phyloP scores from a whole-genome alignment of 2,888 invertebrate genomes.

The Chalcis sispes region DNA sequence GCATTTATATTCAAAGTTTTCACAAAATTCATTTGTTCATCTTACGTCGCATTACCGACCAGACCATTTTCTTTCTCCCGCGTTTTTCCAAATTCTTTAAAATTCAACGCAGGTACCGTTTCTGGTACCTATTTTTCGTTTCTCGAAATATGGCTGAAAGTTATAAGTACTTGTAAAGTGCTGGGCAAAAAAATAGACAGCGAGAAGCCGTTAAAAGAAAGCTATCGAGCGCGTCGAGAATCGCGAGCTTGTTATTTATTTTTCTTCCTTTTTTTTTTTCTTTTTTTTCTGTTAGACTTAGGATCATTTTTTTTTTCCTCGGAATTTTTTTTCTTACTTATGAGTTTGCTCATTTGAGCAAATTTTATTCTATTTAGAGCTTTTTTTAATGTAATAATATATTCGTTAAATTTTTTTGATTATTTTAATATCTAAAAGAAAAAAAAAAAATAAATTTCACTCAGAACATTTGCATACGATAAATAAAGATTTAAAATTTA shows the following conservation, averaged over 20 bases:
- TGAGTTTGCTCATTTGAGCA: not conserved
- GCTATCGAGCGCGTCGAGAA: not conserved
- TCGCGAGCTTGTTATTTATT: slow-evolving; percentile 19
- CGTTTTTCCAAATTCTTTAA: not conserved
- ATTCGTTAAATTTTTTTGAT: no score
- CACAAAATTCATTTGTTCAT: no score
- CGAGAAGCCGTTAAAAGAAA: not conserved
- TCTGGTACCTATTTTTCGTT: not conserved
- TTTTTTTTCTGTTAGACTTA: not conserved
- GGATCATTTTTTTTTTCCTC: not conserved
- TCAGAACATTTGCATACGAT: no score
- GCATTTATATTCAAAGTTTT: no score
- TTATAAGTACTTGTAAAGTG: no score
- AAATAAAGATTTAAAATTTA: no score
- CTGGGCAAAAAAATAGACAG: slow-evolving; percentile 1
- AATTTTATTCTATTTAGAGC: no score
- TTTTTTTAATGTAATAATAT: no score
- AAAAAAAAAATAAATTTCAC: no score
- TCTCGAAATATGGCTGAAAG: not conserved
- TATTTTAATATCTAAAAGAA: no score
- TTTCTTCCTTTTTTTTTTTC: slow-evolving; percentile 1
- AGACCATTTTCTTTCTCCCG: not conserved
- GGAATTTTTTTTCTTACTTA: not conserved
- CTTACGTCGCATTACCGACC: not conserved
- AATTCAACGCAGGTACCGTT: not conserved